Evolutionary conservation across 1,140 invertebrate species (phyloP).

Genomic region (Papilio dardanus): DNA sequence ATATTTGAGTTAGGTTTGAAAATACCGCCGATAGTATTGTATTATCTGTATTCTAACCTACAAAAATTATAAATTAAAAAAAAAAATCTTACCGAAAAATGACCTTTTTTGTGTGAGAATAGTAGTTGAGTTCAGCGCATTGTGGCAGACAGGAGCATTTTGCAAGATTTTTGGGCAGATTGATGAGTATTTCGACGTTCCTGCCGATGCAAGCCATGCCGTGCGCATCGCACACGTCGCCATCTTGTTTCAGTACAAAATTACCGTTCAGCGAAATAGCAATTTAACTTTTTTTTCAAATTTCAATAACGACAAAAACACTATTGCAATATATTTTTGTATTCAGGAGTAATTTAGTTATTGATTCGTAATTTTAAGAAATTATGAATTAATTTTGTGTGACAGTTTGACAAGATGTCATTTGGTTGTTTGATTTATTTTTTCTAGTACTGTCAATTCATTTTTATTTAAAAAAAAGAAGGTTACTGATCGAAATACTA

Average conservation of each 20-base stretch:
- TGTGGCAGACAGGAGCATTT: slow-evolving; percentile 83
- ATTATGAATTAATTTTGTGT: neutral
- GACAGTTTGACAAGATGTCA: slow-evolving; percentile 11
- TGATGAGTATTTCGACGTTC: slow-evolving; percentile 79
- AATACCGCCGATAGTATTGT: too few relatives aligned
- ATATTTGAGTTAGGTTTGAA: too few relatives aligned
- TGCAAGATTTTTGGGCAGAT: slow-evolving; percentile 80
- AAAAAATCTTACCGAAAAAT: slow-evolving; percentile 68
- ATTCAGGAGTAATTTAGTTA: neutral
- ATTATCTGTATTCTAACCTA: neutral
- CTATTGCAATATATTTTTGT: neutral
- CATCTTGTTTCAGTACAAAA: slow-evolving; percentile 66
- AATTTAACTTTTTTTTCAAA: slow-evolving; percentile 35
- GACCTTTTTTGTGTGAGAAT: slow-evolving; percentile 82
- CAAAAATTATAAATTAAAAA: neutral
- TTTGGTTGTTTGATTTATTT: neutral
- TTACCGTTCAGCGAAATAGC: slow-evolving; percentile 11
- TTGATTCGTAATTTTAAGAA: neutral
- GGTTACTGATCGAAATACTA: neutral
- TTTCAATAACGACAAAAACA: neutral
- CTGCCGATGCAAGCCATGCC: slow-evolving; percentile 82
- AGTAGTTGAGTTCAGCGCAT: slow-evolving; percentile 82
- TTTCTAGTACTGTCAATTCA: neutral
- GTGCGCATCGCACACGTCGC: slow-evolving; percentile 80
- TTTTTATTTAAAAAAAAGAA: neutral